Evolutionary conservation across 1,140 invertebrate species (phyloP).

Genomic region (Dysdera silvatica): DNA sequence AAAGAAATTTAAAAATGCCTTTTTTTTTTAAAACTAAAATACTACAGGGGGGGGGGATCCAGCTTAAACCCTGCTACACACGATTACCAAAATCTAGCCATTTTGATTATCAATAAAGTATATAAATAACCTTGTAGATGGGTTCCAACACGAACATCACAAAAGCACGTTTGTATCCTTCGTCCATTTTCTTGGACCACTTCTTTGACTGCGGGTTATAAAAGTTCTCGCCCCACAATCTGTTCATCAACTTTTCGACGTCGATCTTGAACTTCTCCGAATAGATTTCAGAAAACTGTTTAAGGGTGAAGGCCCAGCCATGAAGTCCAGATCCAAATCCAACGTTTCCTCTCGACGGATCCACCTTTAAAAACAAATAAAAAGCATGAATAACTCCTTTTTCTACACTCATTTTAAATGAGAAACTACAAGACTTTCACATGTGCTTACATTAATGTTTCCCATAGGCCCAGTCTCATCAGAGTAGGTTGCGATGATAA

Average conservation of each 20-base stretch:
- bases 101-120: no score
- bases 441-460: slow-evolving; percentile 71
- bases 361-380: slow-evolving; percentile 24
- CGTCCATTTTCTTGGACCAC: slow-evolving; percentile 81
- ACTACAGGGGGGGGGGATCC: no score
- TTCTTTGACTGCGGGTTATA: slow-evolving; percentile 97
- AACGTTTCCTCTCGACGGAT: slow-evolving; percentile 71
- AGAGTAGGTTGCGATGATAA: slow-evolving; percentile 99
- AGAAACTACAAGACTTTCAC: no score
- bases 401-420: no score
- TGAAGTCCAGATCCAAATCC: slow-evolving; percentile 98
- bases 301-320: slow-evolving; percentile 99
- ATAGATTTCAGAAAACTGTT: slow-evolving; percentile 99
- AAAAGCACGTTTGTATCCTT: slow-evolving; percentile 90
- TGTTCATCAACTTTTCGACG: slow-evolving; percentile 92
- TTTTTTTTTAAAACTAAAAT: no score
- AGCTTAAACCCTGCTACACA: no score
- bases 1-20: no score
- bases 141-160: slow-evolving; percentile 97
- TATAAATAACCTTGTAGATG: slow-evolving; percentile 98
- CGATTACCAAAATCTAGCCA: no score
- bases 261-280: slow-evolving; percentile 97
- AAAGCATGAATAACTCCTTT: not conserved
- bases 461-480: slow-evolving; percentile 98
- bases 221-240: slow-evolving; percentile 91